These are phyloP conservation scores for Ophion costatus DNA, from an alignment of 2,888 invertebrate species.

Conservation along the genomic window DNA sequence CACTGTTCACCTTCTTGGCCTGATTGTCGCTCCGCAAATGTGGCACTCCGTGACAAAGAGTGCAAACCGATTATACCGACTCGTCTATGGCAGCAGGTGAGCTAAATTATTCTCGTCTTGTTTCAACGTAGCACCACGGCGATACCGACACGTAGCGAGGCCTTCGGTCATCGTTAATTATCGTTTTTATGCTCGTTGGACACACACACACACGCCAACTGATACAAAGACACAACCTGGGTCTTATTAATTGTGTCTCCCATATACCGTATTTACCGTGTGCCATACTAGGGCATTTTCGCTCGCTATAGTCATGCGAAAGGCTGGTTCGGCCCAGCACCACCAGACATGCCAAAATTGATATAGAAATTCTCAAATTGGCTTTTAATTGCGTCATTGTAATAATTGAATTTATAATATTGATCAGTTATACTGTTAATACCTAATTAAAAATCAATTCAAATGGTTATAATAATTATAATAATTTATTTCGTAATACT, in stretches of 20 bases:
- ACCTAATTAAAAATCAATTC: too few relatives aligned
- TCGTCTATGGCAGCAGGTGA: conserved; percentile 23
- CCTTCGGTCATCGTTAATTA: conserved; percentile 45
- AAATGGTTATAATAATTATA: too few relatives aligned
- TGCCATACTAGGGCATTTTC: too few relatives aligned
- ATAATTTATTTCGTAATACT: too few relatives aligned
- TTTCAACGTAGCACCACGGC: conserved; percentile 5
- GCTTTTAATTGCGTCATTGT: too few relatives aligned
- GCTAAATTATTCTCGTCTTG: conserved; percentile 38
- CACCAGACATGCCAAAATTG: too few relatives aligned
- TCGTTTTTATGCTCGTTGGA: conserved; percentile 29
- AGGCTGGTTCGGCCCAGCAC: too few relatives aligned
- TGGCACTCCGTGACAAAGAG: conserved; percentile 44
- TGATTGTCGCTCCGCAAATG: conserved; percentile 39
- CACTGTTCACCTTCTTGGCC: conserved; percentile 44
- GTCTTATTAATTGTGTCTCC: conserved; percentile 24
- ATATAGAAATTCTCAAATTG: too few relatives aligned
- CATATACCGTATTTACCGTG: too few relatives aligned
- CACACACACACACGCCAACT: conserved; percentile 2
- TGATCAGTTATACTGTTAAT: too few relatives aligned
- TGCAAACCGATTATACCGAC: conserved; percentile 29
- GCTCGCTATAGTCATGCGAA: too few relatives aligned
- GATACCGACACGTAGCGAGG: conserved; percentile 9
- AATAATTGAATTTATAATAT: too few relatives aligned
- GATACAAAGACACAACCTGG: background rate